Evolutionary conservation across 2,797 vertebrate species (phyloP).

Genomic region (Perdix hodgsoniae): DNA sequence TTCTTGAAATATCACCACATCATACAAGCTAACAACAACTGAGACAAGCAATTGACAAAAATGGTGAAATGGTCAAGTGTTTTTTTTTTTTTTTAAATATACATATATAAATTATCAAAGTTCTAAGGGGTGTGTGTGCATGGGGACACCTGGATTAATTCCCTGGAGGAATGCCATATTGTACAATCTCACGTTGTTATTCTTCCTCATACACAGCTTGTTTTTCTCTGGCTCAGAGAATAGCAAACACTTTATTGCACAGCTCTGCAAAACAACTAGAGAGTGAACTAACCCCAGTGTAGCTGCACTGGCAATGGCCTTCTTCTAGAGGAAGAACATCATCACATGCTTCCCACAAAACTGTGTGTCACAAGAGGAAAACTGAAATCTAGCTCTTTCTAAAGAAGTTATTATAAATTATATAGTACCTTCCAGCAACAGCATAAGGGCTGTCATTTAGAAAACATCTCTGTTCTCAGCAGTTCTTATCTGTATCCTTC

Average conservation of each 20-base stretch:
- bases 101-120: background rate
- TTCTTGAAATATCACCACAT: background rate
- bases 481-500: background rate
- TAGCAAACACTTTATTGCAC: background rate
- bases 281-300: background rate
- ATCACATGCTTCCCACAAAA: background rate
- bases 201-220: background rate
- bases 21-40: fast-evolving
- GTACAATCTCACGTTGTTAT: fast-evolving
- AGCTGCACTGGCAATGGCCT: background rate
- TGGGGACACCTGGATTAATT: background rate
- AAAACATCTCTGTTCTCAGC: background rate
- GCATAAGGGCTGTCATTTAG: background rate
- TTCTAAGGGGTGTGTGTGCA: background rate
- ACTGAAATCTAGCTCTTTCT: background rate
- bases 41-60: background rate
- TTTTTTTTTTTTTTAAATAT: background rate
- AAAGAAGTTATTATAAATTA: background rate
- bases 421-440: background rate
- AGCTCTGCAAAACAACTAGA: background rate
- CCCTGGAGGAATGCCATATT: background rate
- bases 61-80: background rate
- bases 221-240: background rate
- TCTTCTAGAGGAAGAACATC: background rate
- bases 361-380: background rate